A percentile compares a stretch with the other conserved stretches of the same genome.
Evolutionary conservation across 1,140 invertebrate species (phyloP).

Genomic region (Linepithema humile): DNA sequence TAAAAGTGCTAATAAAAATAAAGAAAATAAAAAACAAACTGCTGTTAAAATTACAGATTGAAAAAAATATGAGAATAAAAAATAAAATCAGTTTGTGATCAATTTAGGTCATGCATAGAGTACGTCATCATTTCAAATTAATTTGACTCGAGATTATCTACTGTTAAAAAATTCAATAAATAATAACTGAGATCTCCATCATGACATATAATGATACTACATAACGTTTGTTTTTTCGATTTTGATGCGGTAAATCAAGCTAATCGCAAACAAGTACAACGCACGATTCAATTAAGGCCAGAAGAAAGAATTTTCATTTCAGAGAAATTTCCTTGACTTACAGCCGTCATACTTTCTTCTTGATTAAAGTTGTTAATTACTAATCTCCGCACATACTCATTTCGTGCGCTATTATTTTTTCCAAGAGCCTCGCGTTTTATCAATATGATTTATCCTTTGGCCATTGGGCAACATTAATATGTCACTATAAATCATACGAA

Average conservation of each 20-base stretch:
- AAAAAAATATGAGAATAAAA: background rate
- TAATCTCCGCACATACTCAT: constrained; percentile 31
- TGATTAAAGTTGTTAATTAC: constrained; percentile 46
- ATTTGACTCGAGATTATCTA: background rate
- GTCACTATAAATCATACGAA: constrained; percentile 11
- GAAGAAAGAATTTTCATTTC: background rate
- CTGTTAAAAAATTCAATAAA: no score
- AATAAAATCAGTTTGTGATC: background rate
- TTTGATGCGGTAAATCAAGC: background rate
- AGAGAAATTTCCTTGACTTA: constrained; percentile 16
- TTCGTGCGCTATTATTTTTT: constrained; percentile 18
- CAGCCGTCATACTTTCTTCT: constrained; percentile 39
- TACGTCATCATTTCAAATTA: constrained; percentile 5
- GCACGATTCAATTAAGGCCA: constrained; percentile 5
- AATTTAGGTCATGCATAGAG: background rate
- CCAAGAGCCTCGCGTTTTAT: constrained; percentile 32
- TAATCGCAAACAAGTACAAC: background rate
- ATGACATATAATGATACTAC: no score
- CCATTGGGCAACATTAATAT: background rate
- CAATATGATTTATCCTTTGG: constrained; percentile 41
- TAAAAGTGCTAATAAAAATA: background rate
- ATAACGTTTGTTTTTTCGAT: background rate
- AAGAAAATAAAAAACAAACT: background rate
- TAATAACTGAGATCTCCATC: no score
- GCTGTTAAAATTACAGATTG: background rate